Conservation (phyloP, 2,888 invertebrate species). For the Ormia ochracea region DNA sequence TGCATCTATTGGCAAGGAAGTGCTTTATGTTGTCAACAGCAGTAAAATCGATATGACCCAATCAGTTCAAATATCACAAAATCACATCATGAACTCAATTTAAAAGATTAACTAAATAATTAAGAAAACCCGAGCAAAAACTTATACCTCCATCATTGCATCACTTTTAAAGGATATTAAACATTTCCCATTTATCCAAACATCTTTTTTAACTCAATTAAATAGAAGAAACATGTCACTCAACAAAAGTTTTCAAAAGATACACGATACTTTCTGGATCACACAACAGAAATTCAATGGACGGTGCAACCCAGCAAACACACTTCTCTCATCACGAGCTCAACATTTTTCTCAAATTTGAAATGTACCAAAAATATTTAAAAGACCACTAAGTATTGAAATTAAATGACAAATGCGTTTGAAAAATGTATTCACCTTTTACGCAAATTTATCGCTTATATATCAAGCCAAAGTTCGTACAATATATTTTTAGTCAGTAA, state of each 20-base stretch:
- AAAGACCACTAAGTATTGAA: too few species aligned
- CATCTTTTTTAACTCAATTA: constrained; percentile 53
- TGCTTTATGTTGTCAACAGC: neutral
- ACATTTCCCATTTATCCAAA: constrained; percentile 38
- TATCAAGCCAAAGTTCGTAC: too few species aligned
- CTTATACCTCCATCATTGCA: neutral
- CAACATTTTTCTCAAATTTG: too few species aligned
- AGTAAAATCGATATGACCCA: neutral
- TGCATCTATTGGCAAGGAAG: neutral
- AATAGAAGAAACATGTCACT: constrained; percentile 31
- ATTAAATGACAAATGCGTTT: too few species aligned
- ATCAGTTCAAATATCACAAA: neutral
- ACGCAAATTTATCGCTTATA: too few species aligned
- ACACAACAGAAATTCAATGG: neutral
- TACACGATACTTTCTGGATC: neutral
- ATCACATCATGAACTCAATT: constrained; percentile 13
- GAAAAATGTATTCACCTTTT: too few species aligned
- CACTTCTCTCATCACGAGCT: too few species aligned
- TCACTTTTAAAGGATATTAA: constrained; percentile 40
- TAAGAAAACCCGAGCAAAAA: neutral
- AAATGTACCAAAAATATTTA: too few species aligned
- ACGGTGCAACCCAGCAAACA: neutral
- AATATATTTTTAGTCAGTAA: too few species aligned
- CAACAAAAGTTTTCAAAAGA: constrained; percentile 28
- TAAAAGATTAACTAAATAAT: constrained; percentile 24